These are phyloP conservation scores for Hypotaenidia philippensis DNA, from an alignment of 2,797 vertebrate species.

Conservation along the genomic window DNA sequence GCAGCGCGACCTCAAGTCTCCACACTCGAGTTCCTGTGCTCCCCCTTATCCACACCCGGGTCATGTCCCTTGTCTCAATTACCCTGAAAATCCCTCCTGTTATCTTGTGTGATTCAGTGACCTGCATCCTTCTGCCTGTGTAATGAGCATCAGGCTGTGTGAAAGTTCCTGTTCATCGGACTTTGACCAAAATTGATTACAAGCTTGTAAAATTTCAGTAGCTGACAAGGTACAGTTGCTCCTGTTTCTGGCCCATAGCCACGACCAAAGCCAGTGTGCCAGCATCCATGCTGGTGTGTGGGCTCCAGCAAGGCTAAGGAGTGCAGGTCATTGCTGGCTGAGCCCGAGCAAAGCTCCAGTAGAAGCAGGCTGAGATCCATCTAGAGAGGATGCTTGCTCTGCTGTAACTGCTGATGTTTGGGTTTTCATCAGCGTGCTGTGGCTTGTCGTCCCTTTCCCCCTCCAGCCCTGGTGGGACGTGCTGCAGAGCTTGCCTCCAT, in stretches of 20 bases:
- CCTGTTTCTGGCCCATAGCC: neutral
- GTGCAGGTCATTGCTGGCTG: neutral
- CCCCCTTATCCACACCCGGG: neutral
- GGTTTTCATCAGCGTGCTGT: neutral
- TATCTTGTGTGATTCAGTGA: conserved; percentile 43
- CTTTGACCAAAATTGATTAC: neutral
- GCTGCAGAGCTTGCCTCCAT: neutral
- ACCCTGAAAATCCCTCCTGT: neutral
- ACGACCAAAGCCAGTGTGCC: rapidly evolving
- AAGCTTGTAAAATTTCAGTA: neutral
- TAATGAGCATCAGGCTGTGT: neutral
- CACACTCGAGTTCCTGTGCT: neutral
- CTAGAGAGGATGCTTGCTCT: neutral
- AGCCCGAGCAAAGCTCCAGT: neutral
- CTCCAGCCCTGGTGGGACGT: neutral
- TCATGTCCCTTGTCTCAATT: neutral
- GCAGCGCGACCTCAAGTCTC: rapidly evolving
- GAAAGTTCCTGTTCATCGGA: neutral
- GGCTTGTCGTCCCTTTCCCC: neutral
- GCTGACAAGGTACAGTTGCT: neutral
- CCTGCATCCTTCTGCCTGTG: neutral
- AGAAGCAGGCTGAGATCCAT: neutral
- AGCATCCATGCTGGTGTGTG: rapidly evolving
- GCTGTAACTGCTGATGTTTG: neutral
- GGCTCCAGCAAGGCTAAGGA: neutral